Base-by-base conservation (phyloP, 2,888 invertebrate genomes). In the Drosophila putrida region DNA sequence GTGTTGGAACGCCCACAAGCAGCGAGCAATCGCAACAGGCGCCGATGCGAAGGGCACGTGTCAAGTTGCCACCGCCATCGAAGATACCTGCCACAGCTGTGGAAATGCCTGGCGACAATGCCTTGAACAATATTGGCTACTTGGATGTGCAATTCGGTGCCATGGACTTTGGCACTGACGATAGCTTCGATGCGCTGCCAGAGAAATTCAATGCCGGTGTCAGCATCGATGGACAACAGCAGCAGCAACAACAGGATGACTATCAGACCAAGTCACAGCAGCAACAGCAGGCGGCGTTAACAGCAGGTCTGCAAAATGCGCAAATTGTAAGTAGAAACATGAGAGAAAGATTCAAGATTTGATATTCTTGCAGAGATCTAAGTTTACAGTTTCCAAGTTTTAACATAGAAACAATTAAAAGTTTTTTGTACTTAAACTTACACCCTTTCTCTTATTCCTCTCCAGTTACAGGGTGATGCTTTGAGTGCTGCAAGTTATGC, bases 61-160 rank as follows among this genome's bases (percentile, higher is more conserved):
- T 96, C 31, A 93, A 96, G 76, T 94, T 97, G 65, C 97, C 97
- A 25, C 97, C 97, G 31, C 97, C 97, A 6, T 97, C 97, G 41
- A 97, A 96, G 96, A 99, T 99, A 90, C 98, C 98, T 43, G 94
- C 97, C 57, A 96, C 96, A 63, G 98, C 98, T 25, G 98, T 99
- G 39, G 98, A 98, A 93, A 98, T 98, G 98, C 98, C 98, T 0
- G 98, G 97, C 73, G 97, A 97, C 88, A 85, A 87, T 74, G 94
- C 96, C 64, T 93, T 95, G 11, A 95, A 95, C 68, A 95, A 95
- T 75, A 95, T 95, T 77, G 95, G 94, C 74, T 95, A 96, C 92
- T 94, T 98, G 81, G 98, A 98, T 93, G 97, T 98, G 76, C 98
- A 98, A 93, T 98, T 98, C 93, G 98, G 98, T 35, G 97, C 96